These are phyloP conservation scores for Myodes glareolus DNA, from an alignment of 2,113 vertebrate genomes.

Conservation along the genomic window DNA sequence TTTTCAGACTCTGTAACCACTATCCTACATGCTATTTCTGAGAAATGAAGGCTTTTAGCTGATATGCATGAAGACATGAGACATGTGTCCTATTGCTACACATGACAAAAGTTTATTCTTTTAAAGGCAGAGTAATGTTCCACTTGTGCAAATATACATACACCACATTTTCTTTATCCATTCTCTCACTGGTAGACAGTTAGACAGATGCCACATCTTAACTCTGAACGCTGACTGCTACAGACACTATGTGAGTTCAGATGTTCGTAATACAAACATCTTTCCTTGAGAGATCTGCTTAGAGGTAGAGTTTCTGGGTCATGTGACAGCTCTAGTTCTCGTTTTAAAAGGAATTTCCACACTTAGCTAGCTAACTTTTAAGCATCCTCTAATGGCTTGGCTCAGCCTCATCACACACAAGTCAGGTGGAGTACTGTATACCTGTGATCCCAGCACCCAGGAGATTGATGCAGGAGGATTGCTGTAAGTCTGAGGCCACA, in stretches of 20 bases:
- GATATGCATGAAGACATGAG: no score
- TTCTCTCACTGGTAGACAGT: neutral
- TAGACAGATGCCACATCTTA: fast-evolving
- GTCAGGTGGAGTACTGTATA: no score
- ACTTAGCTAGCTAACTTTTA: neutral
- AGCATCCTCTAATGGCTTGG: neutral
- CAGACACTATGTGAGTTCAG: neutral
- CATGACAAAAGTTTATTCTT: neutral
- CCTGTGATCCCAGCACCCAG: neutral
- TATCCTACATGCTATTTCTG: neutral
- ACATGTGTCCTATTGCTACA: neutral
- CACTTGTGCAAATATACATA: neutral
- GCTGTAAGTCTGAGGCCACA: neutral
- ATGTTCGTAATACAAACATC: neutral
- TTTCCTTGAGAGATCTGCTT: neutral
- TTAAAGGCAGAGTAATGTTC: neutral
- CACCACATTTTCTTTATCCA: neutral
- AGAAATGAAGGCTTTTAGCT: neutral
- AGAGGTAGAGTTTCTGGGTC: neutral
- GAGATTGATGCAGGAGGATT: neutral
- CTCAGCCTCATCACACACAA: neutral
- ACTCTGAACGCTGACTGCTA: neutral
- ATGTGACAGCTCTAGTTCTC: neutral
- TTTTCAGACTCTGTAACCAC: neutral
- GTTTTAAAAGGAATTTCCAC: neutral